Evolutionary conservation across 2,113 vertebrate genomes (phyloP).

Genomic region (Plectropomus leopardus): DNA sequence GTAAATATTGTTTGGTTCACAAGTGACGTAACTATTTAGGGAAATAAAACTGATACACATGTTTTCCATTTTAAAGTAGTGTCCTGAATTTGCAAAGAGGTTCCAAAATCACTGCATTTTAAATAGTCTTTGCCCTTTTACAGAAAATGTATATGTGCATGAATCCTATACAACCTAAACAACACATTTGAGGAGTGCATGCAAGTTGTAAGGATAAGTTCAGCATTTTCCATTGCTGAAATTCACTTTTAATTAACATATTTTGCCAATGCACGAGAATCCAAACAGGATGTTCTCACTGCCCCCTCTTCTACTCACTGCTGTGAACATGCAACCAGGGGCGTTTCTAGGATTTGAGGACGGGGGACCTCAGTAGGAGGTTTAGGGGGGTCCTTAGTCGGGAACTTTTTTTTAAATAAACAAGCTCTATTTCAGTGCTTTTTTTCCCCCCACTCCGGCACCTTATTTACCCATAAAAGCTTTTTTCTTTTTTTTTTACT

Average conservation of each 20-base stretch:
- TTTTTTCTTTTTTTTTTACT: too few relatives aligned
- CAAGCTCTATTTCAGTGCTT: too few relatives aligned
- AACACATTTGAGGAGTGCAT: background rate
- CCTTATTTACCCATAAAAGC: too few relatives aligned
- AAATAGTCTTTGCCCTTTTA: background rate
- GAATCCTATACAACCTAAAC: background rate
- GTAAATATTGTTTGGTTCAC: background rate
- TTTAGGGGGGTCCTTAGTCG: too few relatives aligned
- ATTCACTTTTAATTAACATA: background rate
- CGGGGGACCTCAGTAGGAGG: too few relatives aligned
- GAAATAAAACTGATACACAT: background rate
- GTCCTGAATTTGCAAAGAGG: background rate
- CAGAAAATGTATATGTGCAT: background rate
- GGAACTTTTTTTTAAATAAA: too few relatives aligned
- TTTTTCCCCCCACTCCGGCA: too few relatives aligned
- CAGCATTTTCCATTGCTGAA: background rate
- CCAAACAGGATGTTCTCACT: slow-evolving; percentile 4
- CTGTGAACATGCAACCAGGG: background rate
- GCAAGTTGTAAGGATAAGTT: background rate
- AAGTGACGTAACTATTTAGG: background rate
- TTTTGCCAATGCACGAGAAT: background rate
- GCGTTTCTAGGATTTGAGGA: too few relatives aligned
- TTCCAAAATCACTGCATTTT: too few relatives aligned
- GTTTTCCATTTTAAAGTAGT: background rate
- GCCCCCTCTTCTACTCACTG: background rate